Conservation (phyloP, 2,888 invertebrate genomes). For the Quadroppia sp. region DNA sequence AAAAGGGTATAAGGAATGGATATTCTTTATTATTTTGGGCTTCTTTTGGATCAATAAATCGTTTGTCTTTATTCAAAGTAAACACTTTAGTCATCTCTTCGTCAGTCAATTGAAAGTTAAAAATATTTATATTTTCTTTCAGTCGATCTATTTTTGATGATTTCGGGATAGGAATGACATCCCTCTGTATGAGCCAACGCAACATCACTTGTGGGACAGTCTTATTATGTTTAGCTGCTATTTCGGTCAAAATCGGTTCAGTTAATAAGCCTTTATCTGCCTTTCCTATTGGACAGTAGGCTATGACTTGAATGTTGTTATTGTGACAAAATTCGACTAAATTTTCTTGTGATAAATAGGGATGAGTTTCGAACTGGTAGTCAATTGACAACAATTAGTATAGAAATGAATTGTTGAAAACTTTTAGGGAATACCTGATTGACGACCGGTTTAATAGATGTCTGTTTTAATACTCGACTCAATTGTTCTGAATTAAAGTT, state of each 20-base stretch:
- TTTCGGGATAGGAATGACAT: constrained; percentile 73
- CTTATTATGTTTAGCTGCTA: constrained; percentile 66
- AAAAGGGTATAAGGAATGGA: constrained; percentile 55
- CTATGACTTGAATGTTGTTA: constrained; percentile 19
- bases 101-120: constrained; percentile 65
- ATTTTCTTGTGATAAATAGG: constrained; percentile 35
- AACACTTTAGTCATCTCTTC: constrained; percentile 66
- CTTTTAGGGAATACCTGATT: constrained; percentile 41
- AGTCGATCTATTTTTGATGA: constrained; percentile 70
- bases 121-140: constrained; percentile 67
- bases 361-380: constrained; percentile 33
- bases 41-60: constrained; percentile 47
- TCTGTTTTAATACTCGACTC: constrained; percentile 44
- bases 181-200: constrained; percentile 64
- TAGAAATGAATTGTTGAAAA: not conserved
- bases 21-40: constrained; percentile 55
- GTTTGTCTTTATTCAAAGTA: constrained; percentile 66
- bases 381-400: not conserved
- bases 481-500: constrained; percentile 75
- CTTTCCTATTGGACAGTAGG: constrained; percentile 39
- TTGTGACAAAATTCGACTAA: constrained; percentile 31
- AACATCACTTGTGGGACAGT: constrained; percentile 64
- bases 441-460: constrained; percentile 27
- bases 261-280: constrained; percentile 61
- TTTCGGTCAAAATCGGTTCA: constrained; percentile 61